phyloP scores from a whole-genome alignment of 2,113 vertebrate genomes.

The Antechinus flavipes region DNA sequence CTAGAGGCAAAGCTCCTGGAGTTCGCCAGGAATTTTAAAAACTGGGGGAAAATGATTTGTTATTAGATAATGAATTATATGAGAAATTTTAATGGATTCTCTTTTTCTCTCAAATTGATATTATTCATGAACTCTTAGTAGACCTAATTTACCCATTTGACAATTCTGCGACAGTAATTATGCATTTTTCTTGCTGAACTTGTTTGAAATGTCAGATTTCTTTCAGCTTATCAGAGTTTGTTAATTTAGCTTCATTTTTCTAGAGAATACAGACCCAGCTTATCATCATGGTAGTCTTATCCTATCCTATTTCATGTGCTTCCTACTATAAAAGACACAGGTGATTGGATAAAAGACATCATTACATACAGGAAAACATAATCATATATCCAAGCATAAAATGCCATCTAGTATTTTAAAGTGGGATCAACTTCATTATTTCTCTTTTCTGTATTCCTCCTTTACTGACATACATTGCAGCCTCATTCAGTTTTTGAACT shows the following conservation, averaged over 20 bases:
- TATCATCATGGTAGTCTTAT: neutral
- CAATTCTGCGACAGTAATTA: constrained; percentile 32
- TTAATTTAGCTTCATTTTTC: constrained; percentile 38
- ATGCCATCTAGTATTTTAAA: neutral
- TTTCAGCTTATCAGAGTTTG: constrained; percentile 4
- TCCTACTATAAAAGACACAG: constrained; percentile 17
- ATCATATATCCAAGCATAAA: neutral
- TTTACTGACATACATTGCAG: neutral
- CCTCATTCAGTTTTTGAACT: constrained; percentile 4
- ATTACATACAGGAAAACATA: neutral
- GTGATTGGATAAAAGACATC: neutral
- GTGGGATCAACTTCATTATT: neutral
- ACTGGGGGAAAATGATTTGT: neutral
- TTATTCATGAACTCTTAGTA: neutral
- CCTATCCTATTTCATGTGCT: neutral
- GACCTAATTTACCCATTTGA: constrained; percentile 7
- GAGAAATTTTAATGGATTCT: neutral
- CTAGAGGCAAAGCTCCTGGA: constrained; percentile 21
- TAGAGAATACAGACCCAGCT: constrained; percentile 40
- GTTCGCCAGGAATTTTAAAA: neutral
- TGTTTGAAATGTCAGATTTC: constrained; percentile 34
- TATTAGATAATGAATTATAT: constrained; percentile 10
- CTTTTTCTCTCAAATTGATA: constrained; percentile 26
- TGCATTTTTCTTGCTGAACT: constrained; percentile 27
- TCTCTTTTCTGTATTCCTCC: neutral